A percentile compares a stretch with the other conserved stretches of the same genome.
Evolutionary conservation across 2,113 vertebrate genomes (phyloP).

Genomic region (Nerophis lumbriciformis): DNA sequence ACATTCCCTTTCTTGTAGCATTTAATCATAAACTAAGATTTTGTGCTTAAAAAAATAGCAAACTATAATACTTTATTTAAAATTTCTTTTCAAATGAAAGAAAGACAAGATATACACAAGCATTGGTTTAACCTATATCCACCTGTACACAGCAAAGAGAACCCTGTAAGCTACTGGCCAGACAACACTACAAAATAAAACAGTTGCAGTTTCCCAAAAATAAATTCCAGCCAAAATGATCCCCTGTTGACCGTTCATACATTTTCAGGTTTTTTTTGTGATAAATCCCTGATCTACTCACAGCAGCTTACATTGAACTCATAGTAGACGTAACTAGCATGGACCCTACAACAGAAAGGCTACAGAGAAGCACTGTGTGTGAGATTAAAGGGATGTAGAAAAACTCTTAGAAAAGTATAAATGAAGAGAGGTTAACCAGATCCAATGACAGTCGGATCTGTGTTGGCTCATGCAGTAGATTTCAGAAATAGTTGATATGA

Average conservation of each 20-base stretch:
- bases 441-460: slow-evolving; percentile 29
- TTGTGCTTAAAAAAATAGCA: slow-evolving; percentile 78
- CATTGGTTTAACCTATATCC: slow-evolving; percentile 75
- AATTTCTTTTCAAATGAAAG: slow-evolving; percentile 75
- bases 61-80: slow-evolving; percentile 90
- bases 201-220: slow-evolving; percentile 34
- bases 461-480: slow-evolving; percentile 61
- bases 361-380: slow-evolving; percentile 61
- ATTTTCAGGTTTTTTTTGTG: slow-evolving; percentile 35
- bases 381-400: slow-evolving; percentile 62
- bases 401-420: slow-evolving; percentile 58
- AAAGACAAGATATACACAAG: slow-evolving; percentile 84
- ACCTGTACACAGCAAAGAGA: slow-evolving; percentile 76
- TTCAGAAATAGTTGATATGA: slow-evolving; percentile 50
- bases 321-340: slow-evolving; percentile 32
- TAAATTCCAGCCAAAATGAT: slow-evolving; percentile 58
- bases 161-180: slow-evolving; percentile 73
- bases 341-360: slow-evolving; percentile 50
- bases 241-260: slow-evolving; percentile 61
- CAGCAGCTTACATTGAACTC: slow-evolving; percentile 46
- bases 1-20: slow-evolving; percentile 61
- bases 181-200: slow-evolving; percentile 54
- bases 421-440: slow-evolving; percentile 49
- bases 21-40: slow-evolving; percentile 67
- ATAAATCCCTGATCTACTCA: slow-evolving; percentile 61